Base-by-base conservation (phyloP, 1,140 invertebrate species). In the Solenopsis fugax region DNA sequence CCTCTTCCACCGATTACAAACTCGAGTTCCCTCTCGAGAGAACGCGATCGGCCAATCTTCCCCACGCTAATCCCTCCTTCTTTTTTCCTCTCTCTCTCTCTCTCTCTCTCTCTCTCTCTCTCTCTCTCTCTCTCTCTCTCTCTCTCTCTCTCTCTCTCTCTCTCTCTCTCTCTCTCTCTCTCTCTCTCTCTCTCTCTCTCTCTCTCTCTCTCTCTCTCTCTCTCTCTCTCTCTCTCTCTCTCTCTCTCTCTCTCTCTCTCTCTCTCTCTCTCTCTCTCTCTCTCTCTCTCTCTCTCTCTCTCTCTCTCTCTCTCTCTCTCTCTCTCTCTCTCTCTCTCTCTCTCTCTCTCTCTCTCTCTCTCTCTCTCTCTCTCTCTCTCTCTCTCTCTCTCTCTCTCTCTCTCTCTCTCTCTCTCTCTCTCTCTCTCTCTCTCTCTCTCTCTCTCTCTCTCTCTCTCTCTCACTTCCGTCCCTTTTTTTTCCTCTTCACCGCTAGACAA, bases 351-450 rank as follows among this genome's bases (percentile, higher is more conserved):
- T n/a, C 7, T 29, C 21, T 4, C 34, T 12, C n/a, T 75, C 41
- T 45, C 10, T n/a, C 62, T 56, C 45, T 90, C 81, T 34, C 18
- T 7, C 12, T 54, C 13, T 9, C 9, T 0, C 24, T n/a, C 7
- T 29, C 21, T 4, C 34, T 12, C n/a, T 75, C 41, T 45, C 10
- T n/a, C 62, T 56, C 45, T 90, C 81, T 34, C 18, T 7, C 12
- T 54, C 13, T 9, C 9, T 0, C 24, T n/a, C 7, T 29, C 21
- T 4, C 34, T 12, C n/a, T 75, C 41, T 45, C 10, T n/a, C 62
- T 56, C 45, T 90, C 81, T n/a, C n/a, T n/a, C n/a, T n/a, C n/a
- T 56, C 45, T 90, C 81, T 85, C 72, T 86, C 69, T 45, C 4
- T 29, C 56, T 48, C 48, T 52, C 45, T 50, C 45, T 91, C 81